Evolutionary conservation across 2,888 invertebrate species (phyloP).

Genomic region (Strigamia crassipes): DNA sequence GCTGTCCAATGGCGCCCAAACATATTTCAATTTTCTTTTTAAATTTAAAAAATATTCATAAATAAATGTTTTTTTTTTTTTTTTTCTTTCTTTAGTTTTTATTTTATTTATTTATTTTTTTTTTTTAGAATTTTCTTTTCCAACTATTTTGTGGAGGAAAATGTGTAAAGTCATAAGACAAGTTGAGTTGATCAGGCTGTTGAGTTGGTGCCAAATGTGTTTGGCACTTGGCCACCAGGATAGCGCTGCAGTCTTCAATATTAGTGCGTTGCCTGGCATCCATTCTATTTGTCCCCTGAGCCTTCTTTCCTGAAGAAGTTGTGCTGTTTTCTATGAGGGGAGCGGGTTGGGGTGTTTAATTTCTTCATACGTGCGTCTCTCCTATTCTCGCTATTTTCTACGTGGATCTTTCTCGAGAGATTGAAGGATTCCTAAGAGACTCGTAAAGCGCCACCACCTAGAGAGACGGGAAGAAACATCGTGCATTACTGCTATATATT

Average conservation of each 20-base stretch:
- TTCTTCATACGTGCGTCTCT: conserved; percentile 34
- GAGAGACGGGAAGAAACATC: conserved; percentile 29
- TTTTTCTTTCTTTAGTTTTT: not conserved
- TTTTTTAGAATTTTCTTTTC: not conserved
- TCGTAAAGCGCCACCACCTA: conserved; percentile 42
- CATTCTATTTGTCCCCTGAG: conserved; percentile 42
- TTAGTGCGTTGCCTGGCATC: conserved; percentile 38
- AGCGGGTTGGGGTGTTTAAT: conserved; percentile 19
- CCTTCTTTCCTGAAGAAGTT: conserved; percentile 40
- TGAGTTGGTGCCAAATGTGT: conserved; percentile 38
- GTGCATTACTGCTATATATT: conserved; percentile 35
- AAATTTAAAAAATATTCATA: too few species aligned
- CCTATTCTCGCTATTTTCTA: conserved; percentile 32
- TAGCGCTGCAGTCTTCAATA: conserved; percentile 42
- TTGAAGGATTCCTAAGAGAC: conserved; percentile 29
- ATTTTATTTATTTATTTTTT: not conserved
- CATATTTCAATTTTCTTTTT: too few species aligned
- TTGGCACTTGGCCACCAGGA: conserved; percentile 40
- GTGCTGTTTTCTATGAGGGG: conserved; percentile 40
- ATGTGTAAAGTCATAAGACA: conserved; percentile 42
- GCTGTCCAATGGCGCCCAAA: too few species aligned
- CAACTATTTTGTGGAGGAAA: not conserved
- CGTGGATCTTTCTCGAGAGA: conserved; percentile 38
- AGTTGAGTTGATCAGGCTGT: conserved; percentile 32
- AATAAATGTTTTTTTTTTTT: not conserved